Evolutionary conservation across 2,113 vertebrate species (phyloP).

Genomic region (Tyrannus savana): DNA sequence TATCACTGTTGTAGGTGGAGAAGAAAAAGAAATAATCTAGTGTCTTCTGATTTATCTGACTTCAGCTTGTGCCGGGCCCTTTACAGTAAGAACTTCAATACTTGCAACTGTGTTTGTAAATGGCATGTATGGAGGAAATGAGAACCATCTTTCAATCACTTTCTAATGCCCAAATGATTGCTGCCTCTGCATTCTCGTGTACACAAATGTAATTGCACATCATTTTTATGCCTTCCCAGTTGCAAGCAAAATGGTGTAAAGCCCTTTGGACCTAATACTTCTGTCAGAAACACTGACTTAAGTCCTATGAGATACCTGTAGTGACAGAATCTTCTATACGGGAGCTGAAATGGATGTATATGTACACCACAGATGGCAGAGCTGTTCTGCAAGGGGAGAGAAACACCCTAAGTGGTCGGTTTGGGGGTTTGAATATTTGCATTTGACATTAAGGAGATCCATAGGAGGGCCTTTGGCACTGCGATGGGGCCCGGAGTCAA

Average conservation of each 20-base stretch:
- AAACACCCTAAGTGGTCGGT: not conserved
- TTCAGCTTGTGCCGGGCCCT: not conserved
- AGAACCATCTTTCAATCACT: not conserved
- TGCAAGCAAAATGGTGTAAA: not conserved
- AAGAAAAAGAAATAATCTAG: not conserved
- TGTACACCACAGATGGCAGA: rapidly evolving
- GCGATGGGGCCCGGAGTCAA: not conserved
- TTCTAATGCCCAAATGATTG: not conserved
- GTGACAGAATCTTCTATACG: not conserved
- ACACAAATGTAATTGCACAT: not conserved
- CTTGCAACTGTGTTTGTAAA: not conserved
- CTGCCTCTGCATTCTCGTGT: not conserved
- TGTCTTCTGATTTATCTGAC: not conserved
- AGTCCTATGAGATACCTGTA: not conserved
- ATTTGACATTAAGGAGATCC: not conserved
- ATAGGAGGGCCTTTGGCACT: not conserved
- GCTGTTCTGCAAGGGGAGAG: not conserved
- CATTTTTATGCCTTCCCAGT: not conserved
- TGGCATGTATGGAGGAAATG: not conserved
- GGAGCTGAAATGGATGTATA: not conserved
- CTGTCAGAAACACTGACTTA: not conserved
- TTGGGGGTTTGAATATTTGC: not conserved
- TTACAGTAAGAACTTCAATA: not conserved
- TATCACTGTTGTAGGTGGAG: not conserved
- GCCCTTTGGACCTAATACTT: not conserved